Evolutionary conservation across 2,113 vertebrate genomes (phyloP), one percentile per base, ranked within the genome.

Genomic region (Heterotis niloticus): DNA sequence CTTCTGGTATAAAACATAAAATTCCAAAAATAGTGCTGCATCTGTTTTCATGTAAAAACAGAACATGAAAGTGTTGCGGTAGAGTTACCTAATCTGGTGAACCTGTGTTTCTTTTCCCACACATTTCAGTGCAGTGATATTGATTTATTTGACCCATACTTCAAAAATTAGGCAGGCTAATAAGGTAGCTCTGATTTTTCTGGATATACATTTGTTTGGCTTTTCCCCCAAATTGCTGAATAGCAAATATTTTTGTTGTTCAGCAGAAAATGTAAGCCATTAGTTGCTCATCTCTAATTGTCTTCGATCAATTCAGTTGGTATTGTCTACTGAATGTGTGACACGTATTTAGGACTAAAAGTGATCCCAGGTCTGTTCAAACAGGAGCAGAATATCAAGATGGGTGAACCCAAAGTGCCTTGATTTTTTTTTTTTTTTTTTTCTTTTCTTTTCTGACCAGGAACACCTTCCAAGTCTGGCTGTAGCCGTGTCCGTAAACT

Each of bases 201-300:
- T 44, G 20, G 87, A 80, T 82, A 67, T 57, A 82, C 81, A 67
- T 80, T 83, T 87, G 51, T 44, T 7, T 2, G 7, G 34, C 76
- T 76, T 81, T 82, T 44, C 7, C 7, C 7, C 34, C 34, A 7
- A 7, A 44, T 44, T 44, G 34, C 78, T 78, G 64, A 62, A 80
- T 34, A 79, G 68, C 77, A 75, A 83, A 82, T 57, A 59, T 57
- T 54, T 26, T 57, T 64, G 74, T 60, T 4, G 51, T 57, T 62
- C 76, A 57, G 10, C 79, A 51, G 75, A 60, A 77, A 69, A 75
- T 60, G 65, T 76, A 75, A 80, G 24, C 67, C 76, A 66, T 77
- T 76, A 78, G 78, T 72, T 56, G 80, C 65, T 68, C 28, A 28
- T 64, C 66, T 80, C 71, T 56, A 59, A 57, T 18, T 18, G 11